Conservation (phyloP, 2,113 vertebrate genomes). For the Ochotona princeps region DNA sequence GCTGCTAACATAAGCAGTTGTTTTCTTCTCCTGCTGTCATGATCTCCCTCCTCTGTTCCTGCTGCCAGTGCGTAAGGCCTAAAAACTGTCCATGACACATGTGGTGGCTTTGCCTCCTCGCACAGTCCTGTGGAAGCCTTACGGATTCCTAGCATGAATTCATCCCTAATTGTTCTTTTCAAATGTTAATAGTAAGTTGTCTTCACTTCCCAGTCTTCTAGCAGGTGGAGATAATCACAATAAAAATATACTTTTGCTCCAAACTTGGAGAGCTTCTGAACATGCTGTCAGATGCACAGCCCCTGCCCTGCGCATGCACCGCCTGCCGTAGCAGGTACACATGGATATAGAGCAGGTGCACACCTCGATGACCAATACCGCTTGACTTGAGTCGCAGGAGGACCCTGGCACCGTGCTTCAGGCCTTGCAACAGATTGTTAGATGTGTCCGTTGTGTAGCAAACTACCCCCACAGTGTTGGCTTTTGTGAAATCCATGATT, state of each 20-base stretch:
- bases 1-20: not conserved
- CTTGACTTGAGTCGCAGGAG: not conserved
- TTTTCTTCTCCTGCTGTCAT: not conserved
- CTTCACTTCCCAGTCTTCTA: not conserved
- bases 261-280: not conserved
- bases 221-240: not conserved
- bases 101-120: not conserved
- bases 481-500: not conserved
- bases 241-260: not conserved
- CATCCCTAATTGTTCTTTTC: not conserved
- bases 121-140: not conserved
- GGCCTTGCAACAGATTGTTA: not conserved
- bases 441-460: not conserved
- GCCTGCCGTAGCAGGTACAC: rapidly evolving
- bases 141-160: not conserved
- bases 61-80: not conserved
- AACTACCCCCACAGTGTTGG: not conserved
- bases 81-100: not conserved
- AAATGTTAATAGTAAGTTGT: not conserved
- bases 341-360: not conserved
- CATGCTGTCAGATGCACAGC: not conserved
- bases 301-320: not conserved
- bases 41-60: not conserved
- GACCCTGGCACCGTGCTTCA: not conserved
- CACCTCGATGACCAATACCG: not conserved